Evolutionary conservation across 1,140 invertebrate genomes (phyloP), one percentile per base, ranked within the genome.

Genomic region (Lethocerus indicus): DNA sequence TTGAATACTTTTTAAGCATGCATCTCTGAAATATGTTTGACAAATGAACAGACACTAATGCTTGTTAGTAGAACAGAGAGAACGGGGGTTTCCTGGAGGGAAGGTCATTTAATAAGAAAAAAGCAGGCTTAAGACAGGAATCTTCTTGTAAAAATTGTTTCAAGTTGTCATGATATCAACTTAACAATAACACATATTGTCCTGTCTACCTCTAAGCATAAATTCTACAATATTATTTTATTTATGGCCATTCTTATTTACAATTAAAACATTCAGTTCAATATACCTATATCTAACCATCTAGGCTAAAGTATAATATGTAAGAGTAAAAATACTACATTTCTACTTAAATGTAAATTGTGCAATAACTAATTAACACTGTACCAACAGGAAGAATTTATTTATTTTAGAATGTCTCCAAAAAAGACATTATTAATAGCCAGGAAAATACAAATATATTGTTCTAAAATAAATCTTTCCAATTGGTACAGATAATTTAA

Each of bases 251-350:
- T 39, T 39, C 37, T 5, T 7, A 18, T 39, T 39, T 39, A 18
- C 37, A 7, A 28, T 28, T 27, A 26, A 44, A 44, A 44, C 42
- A 44, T 44, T 44, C 42, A 44, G 42, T 44, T 44, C 42, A 44
- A 44, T 44, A 44, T 44, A 26, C 23, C 42, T 44, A 44, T 44
- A n/a, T 9, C 29, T 28, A 27, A 16, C 23, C 13, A 27, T 28
- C 25, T n/a, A 25, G 26, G 29, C 42, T 2, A 25, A 28, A 44
- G 2, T 28, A 44, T 27, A 28, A 44, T 44, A 28, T 44, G 23
- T 44, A 44, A 44, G 42, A 44, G 42, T 44, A 44, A 44, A 44
- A 44, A 44, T 13, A 44, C 42, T 44, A 44, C 27, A 28, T 18
- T n/a, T 13, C 16, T 28, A 28, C 27, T 28, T 44, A 18, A 44